Percentiles rank a stretch among this genome's conserved stretches.
phyloP scores from a whole-genome alignment of 2,888 invertebrate species.

The Ophonus ardosiacus region DNA sequence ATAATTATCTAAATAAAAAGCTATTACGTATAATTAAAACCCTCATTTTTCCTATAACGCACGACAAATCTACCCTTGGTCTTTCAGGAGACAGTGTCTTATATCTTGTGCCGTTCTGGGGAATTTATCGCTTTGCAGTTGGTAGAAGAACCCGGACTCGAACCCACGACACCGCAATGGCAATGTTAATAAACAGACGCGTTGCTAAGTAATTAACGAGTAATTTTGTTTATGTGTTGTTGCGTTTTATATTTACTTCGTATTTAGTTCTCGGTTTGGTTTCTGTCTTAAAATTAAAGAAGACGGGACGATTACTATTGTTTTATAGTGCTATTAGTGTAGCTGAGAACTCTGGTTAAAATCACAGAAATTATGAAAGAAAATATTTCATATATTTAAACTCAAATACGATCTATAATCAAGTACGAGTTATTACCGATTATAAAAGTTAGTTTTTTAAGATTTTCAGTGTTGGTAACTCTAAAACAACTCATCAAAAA shows the following conservation, averaged over 20 bases:
- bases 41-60: neutral
- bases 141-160: conserved; percentile 23
- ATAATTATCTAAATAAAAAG: neutral
- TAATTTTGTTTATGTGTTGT: conserved; percentile 52
- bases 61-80: conserved; percentile 1
- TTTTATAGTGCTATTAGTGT: too few species aligned
- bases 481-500: too few species aligned
- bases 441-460: too few species aligned
- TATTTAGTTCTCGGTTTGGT: neutral
- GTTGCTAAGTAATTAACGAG: conserved; percentile 44
- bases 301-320: neutral
- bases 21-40: neutral
- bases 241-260: conserved; percentile 34
- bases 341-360: too few species aligned
- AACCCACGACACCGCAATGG: conserved; percentile 27
- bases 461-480: too few species aligned
- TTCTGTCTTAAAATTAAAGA: neutral
- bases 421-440: too few species aligned
- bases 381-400: too few species aligned
- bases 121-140: conserved; percentile 28
- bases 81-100: conserved; percentile 3
- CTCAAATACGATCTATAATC: too few species aligned
- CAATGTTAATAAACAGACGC: conserved; percentile 46
- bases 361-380: too few species aligned
- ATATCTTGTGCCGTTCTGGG: conserved; percentile 15